Percentiles rank a stretch among this genome's conserved stretches.
These are phyloP conservation scores for Parapristionchus giblindavisi DNA, from an alignment of 2,888 invertebrate genomes.

Conservation along the genomic window DNA sequence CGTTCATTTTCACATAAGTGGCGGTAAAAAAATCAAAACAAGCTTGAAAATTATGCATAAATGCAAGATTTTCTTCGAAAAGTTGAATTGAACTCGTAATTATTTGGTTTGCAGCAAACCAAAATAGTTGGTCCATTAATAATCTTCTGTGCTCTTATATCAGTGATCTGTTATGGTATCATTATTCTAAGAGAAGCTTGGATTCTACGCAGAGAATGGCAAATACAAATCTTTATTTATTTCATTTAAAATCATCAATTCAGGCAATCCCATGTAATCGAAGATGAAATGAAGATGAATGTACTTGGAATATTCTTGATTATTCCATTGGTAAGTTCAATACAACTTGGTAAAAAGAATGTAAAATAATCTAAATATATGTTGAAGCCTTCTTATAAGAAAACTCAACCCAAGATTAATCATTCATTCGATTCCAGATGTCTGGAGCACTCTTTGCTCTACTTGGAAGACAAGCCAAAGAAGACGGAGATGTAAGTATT, in stretches of 20 bases:
- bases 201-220: neutral
- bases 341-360: neutral
- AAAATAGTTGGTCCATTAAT: neutral
- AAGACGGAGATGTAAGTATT: slow-evolving; percentile 12
- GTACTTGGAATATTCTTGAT: slow-evolving; percentile 8
- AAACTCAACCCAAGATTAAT: neutral
- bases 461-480: neutral
- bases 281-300: slow-evolving; percentile 21
- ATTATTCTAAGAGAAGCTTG: slow-evolving; percentile 2
- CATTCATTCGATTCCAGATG: neutral
- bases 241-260: slow-evolving; percentile 7
- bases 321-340: slow-evolving; percentile 5
- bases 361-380: neutral
- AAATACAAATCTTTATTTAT: neutral
- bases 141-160: neutral
- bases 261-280: slow-evolving; percentile 25
- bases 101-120: slow-evolving; percentile 6
- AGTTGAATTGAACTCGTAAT: neutral
- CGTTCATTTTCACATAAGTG: too few species aligned
- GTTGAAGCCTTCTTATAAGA: too few species aligned
- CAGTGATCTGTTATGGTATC: neutral
- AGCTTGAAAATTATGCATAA: too few species aligned
- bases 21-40: too few species aligned
- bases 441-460: neutral
- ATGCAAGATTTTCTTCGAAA: too few species aligned